Evolutionary conservation across 2,888 invertebrate species (phyloP).

Genomic region (Arge pagana): DNA sequence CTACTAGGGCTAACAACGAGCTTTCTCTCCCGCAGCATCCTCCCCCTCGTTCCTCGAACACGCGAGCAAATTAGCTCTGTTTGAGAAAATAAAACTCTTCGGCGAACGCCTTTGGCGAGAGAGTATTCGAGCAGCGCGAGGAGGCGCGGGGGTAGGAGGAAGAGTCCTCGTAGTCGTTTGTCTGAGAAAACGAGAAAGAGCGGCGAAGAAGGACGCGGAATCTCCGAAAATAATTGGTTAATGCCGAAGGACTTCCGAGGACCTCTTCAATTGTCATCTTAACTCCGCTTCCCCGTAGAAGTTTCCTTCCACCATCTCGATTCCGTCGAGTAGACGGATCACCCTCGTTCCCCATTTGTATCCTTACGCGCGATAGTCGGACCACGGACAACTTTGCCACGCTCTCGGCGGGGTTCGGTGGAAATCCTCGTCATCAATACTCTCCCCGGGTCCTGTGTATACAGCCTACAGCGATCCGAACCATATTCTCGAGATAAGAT

Average conservation of each 20-base stretch:
- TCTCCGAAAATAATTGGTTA: constrained; percentile 5
- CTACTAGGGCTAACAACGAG: neutral
- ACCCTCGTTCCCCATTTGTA: no score
- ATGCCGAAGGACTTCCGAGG: constrained; percentile 1
- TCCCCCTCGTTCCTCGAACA: neutral
- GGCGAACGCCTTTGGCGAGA: constrained; percentile 13
- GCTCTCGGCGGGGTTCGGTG: neutral
- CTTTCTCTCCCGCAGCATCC: neutral
- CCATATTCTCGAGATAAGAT: neutral
- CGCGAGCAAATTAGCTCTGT: constrained; percentile 46
- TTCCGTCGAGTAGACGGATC: no score
- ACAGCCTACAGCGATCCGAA: neutral
- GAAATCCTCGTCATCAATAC: neutral
- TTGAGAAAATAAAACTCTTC: constrained; percentile 45
- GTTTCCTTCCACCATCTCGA: neutral
- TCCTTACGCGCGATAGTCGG: no score
- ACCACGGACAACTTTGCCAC: neutral
- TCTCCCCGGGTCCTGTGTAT: neutral
- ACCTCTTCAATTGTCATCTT: neutral
- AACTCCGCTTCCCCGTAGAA: neutral
- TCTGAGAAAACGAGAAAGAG: neutral
- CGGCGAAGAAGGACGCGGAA: neutral
- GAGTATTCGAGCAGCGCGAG: constrained; percentile 17
- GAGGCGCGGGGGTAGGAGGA: constrained; percentile 8
- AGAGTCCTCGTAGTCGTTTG: neutral